Base-by-base conservation (phyloP, 2,888 invertebrate species). In the Rotaria macrura region DNA sequence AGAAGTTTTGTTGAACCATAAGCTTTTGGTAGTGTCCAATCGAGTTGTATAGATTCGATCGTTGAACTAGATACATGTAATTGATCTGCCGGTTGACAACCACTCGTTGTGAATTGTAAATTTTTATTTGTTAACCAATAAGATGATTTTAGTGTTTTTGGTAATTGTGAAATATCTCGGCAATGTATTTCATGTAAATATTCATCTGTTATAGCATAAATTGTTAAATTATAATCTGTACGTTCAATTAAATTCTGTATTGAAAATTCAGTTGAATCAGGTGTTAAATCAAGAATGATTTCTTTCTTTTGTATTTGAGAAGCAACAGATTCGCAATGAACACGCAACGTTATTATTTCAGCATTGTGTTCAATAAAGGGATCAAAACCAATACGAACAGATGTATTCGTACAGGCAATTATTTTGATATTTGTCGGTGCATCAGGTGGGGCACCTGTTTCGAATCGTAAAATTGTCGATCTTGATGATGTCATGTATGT, bases 191-290 rank as follows among this genome's bases (percentile, higher is more conserved):
- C 88, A 86, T 90, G 89, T 87, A 91, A 91, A 88, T 89, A 91
- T 87, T 91, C 91, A 79, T 90, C 90, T 9, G 91, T 91, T 54
- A 91, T 88, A 2, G 90, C 90, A 29, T 90, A 90, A 12, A 91
- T 89, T n/a, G 89, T 88, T 85, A 91, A 87, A 84, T 89, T 88
- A 87, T 91, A 91, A 86, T 90, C 90, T 5, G 90, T 90, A 85
- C 89, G 89, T 87, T 91, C 91, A 65, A 88, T 85, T 7, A 91
- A 88, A 72, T 88, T 88, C 47, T 89, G 88, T 20, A 91, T 87
- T 34, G 89, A 88, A 23, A 89, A 89, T 9, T 86, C 87, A 29
- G 88, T 89, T 47, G 89, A 88, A 87, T 90, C 90, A 23, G 90
- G 90, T 84, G 89, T 88, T 10, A 89, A 87, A 85, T 91, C 90